A percentile compares a stretch with the other conserved stretches of the same genome.
These are phyloP conservation scores for Drosophila repletoides DNA, from an alignment of 1,140 invertebrate genomes.

Conservation along the genomic window DNA sequence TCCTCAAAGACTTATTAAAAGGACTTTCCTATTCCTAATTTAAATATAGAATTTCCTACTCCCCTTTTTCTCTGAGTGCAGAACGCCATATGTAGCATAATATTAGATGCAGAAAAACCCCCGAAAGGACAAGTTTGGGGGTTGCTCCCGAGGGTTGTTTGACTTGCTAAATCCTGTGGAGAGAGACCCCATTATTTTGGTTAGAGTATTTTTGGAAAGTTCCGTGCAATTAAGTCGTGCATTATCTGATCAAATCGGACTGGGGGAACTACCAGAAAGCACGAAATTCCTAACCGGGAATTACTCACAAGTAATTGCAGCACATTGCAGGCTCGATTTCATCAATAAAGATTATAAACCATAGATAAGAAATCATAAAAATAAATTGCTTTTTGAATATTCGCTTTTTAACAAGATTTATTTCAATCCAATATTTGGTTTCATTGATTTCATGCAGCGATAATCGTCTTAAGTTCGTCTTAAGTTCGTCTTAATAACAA, in stretches of 20 bases:
- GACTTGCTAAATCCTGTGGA: not conserved
- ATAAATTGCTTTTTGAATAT: conserved; percentile 64
- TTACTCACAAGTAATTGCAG: conserved; percentile 46
- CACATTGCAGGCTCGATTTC: conserved; percentile 61
- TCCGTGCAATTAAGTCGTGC: conserved; percentile 62
- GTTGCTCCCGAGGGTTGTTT: conserved; percentile 49
- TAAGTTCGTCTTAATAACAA: too few relatives aligned
- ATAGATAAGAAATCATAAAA: conserved; percentile 71
- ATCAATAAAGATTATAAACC: conserved; percentile 56
- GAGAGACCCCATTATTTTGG: conserved; percentile 13
- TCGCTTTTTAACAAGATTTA: conserved; percentile 43
- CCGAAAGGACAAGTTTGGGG: conserved; percentile 14
- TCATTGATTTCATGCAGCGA: conserved; percentile 54
- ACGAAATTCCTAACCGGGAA: conserved; percentile 18
- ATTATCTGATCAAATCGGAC: conserved; percentile 48
- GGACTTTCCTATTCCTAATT: too few relatives aligned
- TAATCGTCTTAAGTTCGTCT: conserved; percentile 52
- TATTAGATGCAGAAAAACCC: conserved; percentile 39
- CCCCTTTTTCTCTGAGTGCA: too few relatives aligned
- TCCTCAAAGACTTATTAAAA: too few relatives aligned
- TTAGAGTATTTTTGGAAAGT: conserved; percentile 46
- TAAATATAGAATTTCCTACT: too few relatives aligned
- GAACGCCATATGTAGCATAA: conserved; percentile 56
- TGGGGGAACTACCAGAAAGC: conserved; percentile 27
- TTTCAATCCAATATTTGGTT: conserved; percentile 41